Evolutionary conservation across 2,888 invertebrate species (phyloP), one percentile per base, ranked within the genome.

Genomic region (Hipparchia semele): DNA sequence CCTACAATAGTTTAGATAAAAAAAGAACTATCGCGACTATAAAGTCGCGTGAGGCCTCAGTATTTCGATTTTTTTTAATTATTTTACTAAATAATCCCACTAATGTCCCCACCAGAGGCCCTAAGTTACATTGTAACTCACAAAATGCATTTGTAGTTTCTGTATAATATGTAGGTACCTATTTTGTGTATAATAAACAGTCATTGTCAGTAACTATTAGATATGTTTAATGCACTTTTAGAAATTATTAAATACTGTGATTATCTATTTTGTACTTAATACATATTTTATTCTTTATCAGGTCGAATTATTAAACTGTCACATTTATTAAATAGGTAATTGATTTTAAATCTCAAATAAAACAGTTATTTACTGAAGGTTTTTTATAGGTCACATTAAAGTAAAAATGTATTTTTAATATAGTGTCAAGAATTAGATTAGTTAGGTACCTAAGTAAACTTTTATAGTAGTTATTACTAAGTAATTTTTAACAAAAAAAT

Each of bases 1-100:
- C 87, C 90, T 91, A 90, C 91, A 87, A 87, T 87, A 87, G 82
- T 90, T 89, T 85, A 87, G 89, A 87, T 91, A 91, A 91, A 92
- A 91, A 92, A 92, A 89, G 85, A 90, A 88, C 84, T 84, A 80
- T 86, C 82, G 84, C 84, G 79, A 84, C 77, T 82, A 87, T 58
- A 69, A 23, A 60, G 70, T 59, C 58, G 10, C 60, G 68, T 68
- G 71, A 58, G 54, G 54, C 53, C 39, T 56, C 53, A 60, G 67
- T 33, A 49, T 69, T 49, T 53, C 13, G 6, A 61, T 61, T 60
- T 61, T 68, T 61, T 69, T 10, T n/a, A 10, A 53, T 2, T n/a
- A 45, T 53, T 53, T 53, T 61, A 53, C 61, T 13, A n/a, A 12
- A 12, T 61, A 61, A 45, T 69, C 53, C 45, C 9, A 6, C 33